Base-by-base conservation (phyloP, 2,113 vertebrate species). In the Planiliza haematocheilus region DNA sequence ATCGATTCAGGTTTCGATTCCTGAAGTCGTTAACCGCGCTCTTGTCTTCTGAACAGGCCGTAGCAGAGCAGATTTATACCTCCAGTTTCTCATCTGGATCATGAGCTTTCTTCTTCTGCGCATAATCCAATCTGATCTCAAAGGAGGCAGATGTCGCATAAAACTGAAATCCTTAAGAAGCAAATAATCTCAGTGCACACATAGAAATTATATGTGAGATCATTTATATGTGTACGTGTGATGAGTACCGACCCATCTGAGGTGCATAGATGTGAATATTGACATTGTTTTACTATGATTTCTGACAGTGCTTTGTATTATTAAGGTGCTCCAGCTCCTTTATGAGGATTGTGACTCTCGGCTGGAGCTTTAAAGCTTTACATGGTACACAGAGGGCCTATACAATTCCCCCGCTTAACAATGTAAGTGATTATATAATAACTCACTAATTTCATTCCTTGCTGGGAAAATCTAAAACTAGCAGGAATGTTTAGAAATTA, bases 31-130 rank as follows among this genome's bases (percentile, higher is more conserved):
- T 77, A 13, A 50, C 16, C 38, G 4, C 12, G 45, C 60, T 64
- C 24, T 51, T 30, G 7, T 2, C 14, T 37, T 60, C 21, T 53
- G 30, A 59, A 67, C n/a, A 37, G 30, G 17, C 34, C 36, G 8
- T 34, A 65, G 12, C 36, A 24, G 48, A 56, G 49, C 41, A 24
- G 46, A 59, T 30, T 70, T 62, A 77, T 74, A 82, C 45, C 39
- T 66, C 49, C 41, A 49, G 49, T 45, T 85, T 39, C 56, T 75
- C 65, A 74, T 86, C 62, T 85, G 67, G 57, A 74, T 79, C 43
- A 46, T 79, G 53, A 79, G 68, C 74, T 81, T 81, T 84, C 66
- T 89, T 87, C 78, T 89, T 79, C 77, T 89, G 72, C 77, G 87
- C 65, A 79, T 89, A 90, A 88, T 85, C 83, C 87, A 74, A n/a